Percentiles rank a stretch among this genome's conserved stretches.
Evolutionary conservation across 2,113 vertebrate species (phyloP).

Genomic region (Stictonetta naevosa): DNA sequence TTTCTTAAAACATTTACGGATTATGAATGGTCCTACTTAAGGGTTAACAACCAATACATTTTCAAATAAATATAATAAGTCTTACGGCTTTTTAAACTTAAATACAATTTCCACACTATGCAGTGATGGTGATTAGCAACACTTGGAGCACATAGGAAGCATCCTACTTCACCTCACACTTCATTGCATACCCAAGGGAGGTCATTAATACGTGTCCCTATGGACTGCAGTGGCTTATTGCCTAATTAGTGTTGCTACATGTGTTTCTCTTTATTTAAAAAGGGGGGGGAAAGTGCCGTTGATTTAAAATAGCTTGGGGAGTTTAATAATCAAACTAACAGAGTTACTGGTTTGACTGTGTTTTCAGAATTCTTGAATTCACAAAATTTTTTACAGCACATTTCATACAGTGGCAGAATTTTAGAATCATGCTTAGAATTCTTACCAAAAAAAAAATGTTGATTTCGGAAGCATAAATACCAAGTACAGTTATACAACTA

Average conservation of each 20-base stretch:
- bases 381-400: not conserved
- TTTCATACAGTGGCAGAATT: not conserved
- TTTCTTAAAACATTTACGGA: not conserved
- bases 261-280: conserved; percentile 36
- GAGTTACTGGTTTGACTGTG: not conserved
- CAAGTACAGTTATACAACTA: conserved; percentile 55
- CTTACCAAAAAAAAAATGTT: not conserved
- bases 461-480: conserved; percentile 17
- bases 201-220: conserved; percentile 35
- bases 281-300: not conserved
- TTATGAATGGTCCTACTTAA: not conserved
- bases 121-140: not conserved
- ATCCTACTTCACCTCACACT: conserved; percentile 12
- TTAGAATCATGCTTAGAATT: not conserved
- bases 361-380: not conserved
- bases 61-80: not conserved
- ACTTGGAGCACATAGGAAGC: not conserved
- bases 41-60: not conserved
- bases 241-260: conserved; percentile 50
- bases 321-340: not conserved
- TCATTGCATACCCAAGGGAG: not conserved
- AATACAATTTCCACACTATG: not conserved
- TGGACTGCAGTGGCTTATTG: conserved; percentile 11
- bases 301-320: not conserved
- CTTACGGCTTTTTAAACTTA: not conserved